These are phyloP conservation scores for Porphyrio hochstetteri DNA, from an alignment of 2,113 vertebrate species.

Conservation along the genomic window DNA sequence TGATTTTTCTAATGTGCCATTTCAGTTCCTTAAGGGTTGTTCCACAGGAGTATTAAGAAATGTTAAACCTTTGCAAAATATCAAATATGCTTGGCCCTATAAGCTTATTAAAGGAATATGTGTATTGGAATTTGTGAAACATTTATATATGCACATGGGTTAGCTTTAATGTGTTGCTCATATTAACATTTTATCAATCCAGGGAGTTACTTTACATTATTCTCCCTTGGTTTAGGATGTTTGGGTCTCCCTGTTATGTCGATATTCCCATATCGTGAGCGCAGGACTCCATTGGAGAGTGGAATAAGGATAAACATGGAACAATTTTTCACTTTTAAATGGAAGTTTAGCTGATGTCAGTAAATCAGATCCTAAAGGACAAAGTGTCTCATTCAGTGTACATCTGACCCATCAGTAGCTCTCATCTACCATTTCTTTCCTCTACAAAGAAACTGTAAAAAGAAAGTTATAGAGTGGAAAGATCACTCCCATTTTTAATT, in stretches of 20 bases:
- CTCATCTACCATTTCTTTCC: background rate
- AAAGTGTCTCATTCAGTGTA: background rate
- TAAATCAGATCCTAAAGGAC: background rate
- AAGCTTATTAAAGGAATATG: background rate
- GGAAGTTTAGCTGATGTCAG: background rate
- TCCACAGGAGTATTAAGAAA: background rate
- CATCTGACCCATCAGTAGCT: background rate
- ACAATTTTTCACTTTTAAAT: background rate
- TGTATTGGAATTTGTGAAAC: background rate
- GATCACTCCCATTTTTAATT: background rate
- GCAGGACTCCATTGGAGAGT: fast-evolving
- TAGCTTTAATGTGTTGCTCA: background rate
- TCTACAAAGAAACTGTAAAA: background rate
- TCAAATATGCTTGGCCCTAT: fast-evolving
- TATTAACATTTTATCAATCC: background rate
- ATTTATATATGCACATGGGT: background rate
- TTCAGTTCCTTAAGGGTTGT: background rate
- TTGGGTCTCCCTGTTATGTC: background rate
- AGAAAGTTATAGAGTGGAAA: background rate
- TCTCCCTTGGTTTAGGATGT: background rate
- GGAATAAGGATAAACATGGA: background rate
- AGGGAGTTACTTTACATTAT: background rate
- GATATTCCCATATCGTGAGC: background rate
- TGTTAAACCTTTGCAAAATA: background rate
- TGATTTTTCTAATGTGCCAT: background rate